Evolutionary conservation across 2,797 vertebrate species (phyloP), one percentile per base, ranked within the genome.

Genomic region (Tapera naevia): DNA sequence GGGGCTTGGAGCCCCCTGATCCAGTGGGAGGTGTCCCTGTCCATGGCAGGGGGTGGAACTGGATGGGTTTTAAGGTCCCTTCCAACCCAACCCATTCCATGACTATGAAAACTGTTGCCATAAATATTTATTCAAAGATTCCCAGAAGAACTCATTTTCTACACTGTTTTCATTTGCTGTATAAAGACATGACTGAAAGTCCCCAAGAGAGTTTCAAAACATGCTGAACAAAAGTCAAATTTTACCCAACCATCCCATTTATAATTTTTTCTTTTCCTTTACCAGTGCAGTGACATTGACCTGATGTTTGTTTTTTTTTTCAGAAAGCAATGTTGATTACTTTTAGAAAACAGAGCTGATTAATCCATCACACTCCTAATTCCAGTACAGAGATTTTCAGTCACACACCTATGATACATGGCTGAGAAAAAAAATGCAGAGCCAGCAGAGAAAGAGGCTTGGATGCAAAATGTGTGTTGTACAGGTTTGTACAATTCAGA

Each of bases 401-500:
- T 7, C 35, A 2, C 4, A 28, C 15, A 18, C 50, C 35, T 17
- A 3, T 3, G 10, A 35, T 48, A 21, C 9, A 1, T 0, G 8
- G 54, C 56, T 41, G 46, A 70, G 51, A 89, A 80, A 37, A 89
- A 80, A 37, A 78, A 73, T 0, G 5, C 53, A 15, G 62, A 22
- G 25, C 21, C 27, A 76, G 80, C 71, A 61, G 7, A 66, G 25
- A n/a, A 50, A 24, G 61, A 72, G n/a, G 22, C 9, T 17, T 28
- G 37, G 67, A 25, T 61, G 50, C 13, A 18, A 64, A 61, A 75
- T 16, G 11, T 9, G 11, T 1, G 2, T 41, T 33, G 41, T 11
- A 24, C 15, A 11, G 41, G 9, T 6, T 45, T 28, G 62, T 4
- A 32, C 11, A 13, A 16, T 3, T 15, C 54, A 46, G 18, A 28